Evolutionary conservation across 1,140 invertebrate species (phyloP).

Genomic region (Psix sp.): DNA sequence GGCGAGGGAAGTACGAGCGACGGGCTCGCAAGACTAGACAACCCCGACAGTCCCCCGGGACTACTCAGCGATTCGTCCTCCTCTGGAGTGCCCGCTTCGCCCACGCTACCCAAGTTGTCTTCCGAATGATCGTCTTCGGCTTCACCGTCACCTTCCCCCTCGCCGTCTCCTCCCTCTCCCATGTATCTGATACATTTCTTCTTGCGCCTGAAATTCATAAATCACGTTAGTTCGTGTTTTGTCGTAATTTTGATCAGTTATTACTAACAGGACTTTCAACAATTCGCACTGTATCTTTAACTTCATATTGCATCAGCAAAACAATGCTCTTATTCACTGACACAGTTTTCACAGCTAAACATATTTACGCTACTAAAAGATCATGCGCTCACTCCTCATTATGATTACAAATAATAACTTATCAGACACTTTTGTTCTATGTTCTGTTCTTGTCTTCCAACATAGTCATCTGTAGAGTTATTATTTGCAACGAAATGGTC

Average conservation of each 20-base stretch:
- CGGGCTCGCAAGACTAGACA: slow-evolving; percentile 87
- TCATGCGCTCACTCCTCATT: slow-evolving; percentile 70
- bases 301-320: too few species aligned
- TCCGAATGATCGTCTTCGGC: slow-evolving; percentile 84
- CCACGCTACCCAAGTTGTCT: slow-evolving; percentile 87
- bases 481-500: slow-evolving; percentile 45
- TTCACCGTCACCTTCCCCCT: slow-evolving; percentile 82
- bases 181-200: slow-evolving; percentile 98
- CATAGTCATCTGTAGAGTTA: too few species aligned
- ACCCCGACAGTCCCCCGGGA: slow-evolving; percentile 85
- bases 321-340: too few species aligned
- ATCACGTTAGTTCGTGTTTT: slow-evolving; percentile 10
- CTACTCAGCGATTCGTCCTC: slow-evolving; percentile 86
- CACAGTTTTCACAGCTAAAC: slow-evolving; percentile 47
- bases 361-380: slow-evolving; percentile 58
- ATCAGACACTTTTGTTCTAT: neutral
- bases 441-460: too few species aligned
- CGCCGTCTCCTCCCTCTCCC: slow-evolving; percentile 83
- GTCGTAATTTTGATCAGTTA: too few species aligned
- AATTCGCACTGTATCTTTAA: slow-evolving; percentile 5
- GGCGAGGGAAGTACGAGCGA: slow-evolving; percentile 82
- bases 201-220: slow-evolving; percentile 89
- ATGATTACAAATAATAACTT: slow-evolving; percentile 50
- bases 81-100: slow-evolving; percentile 82
- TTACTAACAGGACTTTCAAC: slow-evolving; percentile 1